Conservation (phyloP, 2,113 vertebrate genomes). For the Poicephalus meyeri region DNA sequence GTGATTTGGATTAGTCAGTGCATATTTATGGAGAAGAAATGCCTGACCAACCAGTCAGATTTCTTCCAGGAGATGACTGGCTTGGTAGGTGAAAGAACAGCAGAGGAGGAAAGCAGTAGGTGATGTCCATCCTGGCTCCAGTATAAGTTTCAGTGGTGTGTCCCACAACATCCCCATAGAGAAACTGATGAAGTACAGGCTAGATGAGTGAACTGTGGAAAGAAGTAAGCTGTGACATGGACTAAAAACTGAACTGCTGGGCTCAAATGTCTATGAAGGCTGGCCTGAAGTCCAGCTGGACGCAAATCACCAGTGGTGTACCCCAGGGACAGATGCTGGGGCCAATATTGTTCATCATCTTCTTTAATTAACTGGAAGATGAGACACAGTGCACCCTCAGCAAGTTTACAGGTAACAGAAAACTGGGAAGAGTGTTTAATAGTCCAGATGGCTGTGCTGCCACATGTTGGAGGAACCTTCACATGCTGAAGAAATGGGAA, state of each 20-base stretch:
- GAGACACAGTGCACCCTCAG: not conserved
- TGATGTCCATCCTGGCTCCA: not conserved
- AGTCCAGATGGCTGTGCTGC: not conserved
- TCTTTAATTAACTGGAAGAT: not conserved
- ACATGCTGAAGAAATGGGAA: not conserved
- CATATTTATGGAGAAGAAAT: not conserved
- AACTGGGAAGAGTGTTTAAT: not conserved
- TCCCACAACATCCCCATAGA: not conserved
- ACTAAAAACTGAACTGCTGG: not conserved
- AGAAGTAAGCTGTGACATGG: not conserved
- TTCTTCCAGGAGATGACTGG: not conserved
- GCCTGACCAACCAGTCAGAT: not conserved
- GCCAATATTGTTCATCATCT: not conserved
- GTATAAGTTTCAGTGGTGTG: not conserved
- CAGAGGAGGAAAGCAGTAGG: not conserved
- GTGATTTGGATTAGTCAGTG: not conserved
- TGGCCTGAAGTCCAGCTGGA: not conserved
- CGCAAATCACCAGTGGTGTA: not conserved
- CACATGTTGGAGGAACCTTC: not conserved
- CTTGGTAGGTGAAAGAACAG: not conserved
- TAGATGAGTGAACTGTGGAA: not conserved
- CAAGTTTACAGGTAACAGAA: not conserved
- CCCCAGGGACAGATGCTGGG: not conserved
- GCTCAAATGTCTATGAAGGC: not conserved
- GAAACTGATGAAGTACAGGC: not conserved